A percentile compares a stretch with the other conserved stretches of the same genome.
Conservation (phyloP, 2,888 invertebrate species). For the Lycaena phlaeas region DNA sequence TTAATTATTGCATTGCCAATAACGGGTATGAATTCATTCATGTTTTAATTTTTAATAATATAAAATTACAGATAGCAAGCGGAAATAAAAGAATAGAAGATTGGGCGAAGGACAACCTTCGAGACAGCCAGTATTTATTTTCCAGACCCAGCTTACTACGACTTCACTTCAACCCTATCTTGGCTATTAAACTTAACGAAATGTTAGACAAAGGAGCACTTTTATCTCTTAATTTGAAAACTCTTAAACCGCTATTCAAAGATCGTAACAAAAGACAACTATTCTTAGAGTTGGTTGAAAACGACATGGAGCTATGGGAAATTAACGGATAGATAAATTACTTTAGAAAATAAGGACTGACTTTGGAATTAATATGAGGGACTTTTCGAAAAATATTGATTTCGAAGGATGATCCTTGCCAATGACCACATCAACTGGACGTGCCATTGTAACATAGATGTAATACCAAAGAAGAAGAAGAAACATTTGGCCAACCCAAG, state of each 20-base stretch:
- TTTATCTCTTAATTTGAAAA: conserved; percentile 81
- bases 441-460: too few species aligned
- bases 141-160: conserved; percentile 85
- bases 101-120: conserved; percentile 80
- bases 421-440: too few species aligned
- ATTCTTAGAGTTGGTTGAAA: conserved; percentile 89
- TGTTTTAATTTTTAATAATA: too few species aligned
- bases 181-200: conserved; percentile 79
- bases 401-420: too few species aligned
- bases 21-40: too few species aligned
- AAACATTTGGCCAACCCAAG: too few species aligned
- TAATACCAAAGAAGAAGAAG: too few species aligned
- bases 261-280: conserved; percentile 78
- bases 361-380: too few species aligned
- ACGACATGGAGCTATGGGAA: conserved; percentile 90
- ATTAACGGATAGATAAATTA: conserved; percentile 39
- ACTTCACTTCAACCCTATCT: conserved; percentile 80
- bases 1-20: too few species aligned
- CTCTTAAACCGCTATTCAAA: conserved; percentile 82
- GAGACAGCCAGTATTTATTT: conserved; percentile 83
- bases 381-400: too few species aligned
- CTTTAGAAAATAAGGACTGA: too few species aligned
- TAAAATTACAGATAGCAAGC: conserved; percentile 77
- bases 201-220: conserved; percentile 85
- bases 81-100: conserved; percentile 82